Conservation (phyloP, 2,113 vertebrate species). For the Eubucco bourcierii region DNA sequence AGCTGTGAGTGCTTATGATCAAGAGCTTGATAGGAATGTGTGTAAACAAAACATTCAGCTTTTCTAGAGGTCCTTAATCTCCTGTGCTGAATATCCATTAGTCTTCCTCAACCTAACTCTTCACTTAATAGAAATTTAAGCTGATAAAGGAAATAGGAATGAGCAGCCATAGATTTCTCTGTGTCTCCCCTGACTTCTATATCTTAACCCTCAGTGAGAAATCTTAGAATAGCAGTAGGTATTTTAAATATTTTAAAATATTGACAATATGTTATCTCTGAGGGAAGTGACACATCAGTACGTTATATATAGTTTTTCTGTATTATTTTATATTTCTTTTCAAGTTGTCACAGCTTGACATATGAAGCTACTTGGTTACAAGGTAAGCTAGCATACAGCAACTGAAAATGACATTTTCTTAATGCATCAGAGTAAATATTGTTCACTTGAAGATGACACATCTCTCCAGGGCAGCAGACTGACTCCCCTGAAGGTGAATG, state of each 20-base stretch:
- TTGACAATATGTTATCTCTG: background rate
- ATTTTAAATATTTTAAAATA: background rate
- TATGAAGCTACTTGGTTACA: background rate
- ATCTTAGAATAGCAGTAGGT: background rate
- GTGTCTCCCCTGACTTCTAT: background rate
- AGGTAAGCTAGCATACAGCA: background rate
- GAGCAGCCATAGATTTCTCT: background rate
- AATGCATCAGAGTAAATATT: constrained; percentile 15
- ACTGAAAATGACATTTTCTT: constrained; percentile 43
- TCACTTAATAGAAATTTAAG: background rate
- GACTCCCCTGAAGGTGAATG: constrained; percentile 17
- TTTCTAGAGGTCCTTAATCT: background rate
- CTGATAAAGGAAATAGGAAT: background rate
- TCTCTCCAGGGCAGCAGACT: constrained; percentile 21
- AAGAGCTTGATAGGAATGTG: background rate
- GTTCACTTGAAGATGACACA: background rate
- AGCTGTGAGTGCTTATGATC: background rate
- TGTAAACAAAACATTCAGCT: background rate
- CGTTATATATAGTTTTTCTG: background rate
- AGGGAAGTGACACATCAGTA: background rate
- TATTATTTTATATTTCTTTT: background rate
- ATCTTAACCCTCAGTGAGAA: background rate
- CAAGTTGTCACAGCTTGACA: background rate
- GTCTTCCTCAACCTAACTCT: background rate
- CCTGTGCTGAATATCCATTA: background rate